Evolutionary conservation across 2,888 invertebrate species (phyloP).

Genomic region (Helleia helle): DNA sequence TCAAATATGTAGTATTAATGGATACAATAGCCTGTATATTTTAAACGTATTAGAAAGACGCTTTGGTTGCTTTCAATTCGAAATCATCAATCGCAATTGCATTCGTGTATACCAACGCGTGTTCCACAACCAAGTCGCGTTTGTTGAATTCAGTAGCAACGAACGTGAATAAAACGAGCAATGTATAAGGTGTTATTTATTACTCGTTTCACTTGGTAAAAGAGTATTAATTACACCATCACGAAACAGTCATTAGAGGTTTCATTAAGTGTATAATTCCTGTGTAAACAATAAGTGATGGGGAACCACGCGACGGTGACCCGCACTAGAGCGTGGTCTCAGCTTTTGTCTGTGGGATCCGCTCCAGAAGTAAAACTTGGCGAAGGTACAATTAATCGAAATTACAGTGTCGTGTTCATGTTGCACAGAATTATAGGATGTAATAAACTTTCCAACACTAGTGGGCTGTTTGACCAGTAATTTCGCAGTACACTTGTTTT

Average conservation of each 20-base stretch:
- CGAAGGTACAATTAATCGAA: slow-evolving; percentile 37
- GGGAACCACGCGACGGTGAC: slow-evolving; percentile 59
- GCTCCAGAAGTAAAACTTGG: slow-evolving; percentile 38
- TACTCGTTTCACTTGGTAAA: slow-evolving; percentile 15
- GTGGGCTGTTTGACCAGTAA: slow-evolving; percentile 1
- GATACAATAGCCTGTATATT: neutral
- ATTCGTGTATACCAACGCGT: neutral
- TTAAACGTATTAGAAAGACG: neutral
- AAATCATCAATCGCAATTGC: neutral
- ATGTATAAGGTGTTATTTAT: slow-evolving; percentile 9
- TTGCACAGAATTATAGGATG: slow-evolving; percentile 8
- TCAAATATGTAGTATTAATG: neutral
- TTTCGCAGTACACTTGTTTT: slow-evolving; percentile 5
- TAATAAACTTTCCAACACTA: slow-evolving; percentile 4
- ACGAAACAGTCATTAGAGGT: slow-evolving; percentile 42
- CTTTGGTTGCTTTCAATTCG: slow-evolving; percentile 1
- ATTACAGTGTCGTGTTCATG: slow-evolving; percentile 15
- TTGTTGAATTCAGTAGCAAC: neutral
- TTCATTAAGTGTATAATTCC: slow-evolving; percentile 55
- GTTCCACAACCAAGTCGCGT: slow-evolving; percentile 5
- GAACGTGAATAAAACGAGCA: slow-evolving; percentile 10
- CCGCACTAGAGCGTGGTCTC: slow-evolving; percentile 36
- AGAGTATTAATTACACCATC: slow-evolving; percentile 51
- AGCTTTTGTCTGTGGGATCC: slow-evolving; percentile 28
- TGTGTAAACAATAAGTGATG: slow-evolving; percentile 51